Evolutionary conservation across 2,113 vertebrate species (phyloP).

Genomic region (Platysteira castanea): DNA sequence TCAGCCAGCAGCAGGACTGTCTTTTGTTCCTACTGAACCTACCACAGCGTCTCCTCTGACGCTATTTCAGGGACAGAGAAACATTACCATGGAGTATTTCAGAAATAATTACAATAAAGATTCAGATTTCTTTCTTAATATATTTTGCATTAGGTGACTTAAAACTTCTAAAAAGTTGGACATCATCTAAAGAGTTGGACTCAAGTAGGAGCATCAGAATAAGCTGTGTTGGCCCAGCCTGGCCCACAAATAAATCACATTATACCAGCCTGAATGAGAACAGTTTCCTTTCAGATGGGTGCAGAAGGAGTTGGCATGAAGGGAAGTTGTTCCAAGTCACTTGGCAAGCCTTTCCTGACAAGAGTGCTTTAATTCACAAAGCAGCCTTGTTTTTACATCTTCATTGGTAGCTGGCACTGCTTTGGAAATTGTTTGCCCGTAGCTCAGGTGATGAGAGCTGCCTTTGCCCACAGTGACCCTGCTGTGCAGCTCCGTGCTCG

Average conservation of each 20-base stretch:
- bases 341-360: neutral
- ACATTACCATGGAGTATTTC: neutral
- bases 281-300: neutral
- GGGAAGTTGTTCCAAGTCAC: neutral
- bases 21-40: neutral
- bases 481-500: neutral
- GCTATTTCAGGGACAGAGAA: neutral
- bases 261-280: neutral
- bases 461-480: neutral
- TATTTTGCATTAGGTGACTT: neutral
- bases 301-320: neutral
- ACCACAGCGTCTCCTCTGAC: neutral
- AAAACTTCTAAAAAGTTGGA: neutral
- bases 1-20: neutral
- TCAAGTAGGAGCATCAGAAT: neutral
- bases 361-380: neutral
- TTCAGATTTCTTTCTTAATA: neutral
- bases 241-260: accelerated
- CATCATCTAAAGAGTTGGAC: neutral
- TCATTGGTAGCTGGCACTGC: neutral
- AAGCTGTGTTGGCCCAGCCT: neutral
- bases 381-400: neutral
- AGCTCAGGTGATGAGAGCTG: neutral
- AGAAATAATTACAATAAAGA: neutral
- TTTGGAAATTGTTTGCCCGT: neutral